These are phyloP conservation scores for Dicaeum eximium DNA, from an alignment of 2,113 vertebrate species.

Conservation along the genomic window DNA sequence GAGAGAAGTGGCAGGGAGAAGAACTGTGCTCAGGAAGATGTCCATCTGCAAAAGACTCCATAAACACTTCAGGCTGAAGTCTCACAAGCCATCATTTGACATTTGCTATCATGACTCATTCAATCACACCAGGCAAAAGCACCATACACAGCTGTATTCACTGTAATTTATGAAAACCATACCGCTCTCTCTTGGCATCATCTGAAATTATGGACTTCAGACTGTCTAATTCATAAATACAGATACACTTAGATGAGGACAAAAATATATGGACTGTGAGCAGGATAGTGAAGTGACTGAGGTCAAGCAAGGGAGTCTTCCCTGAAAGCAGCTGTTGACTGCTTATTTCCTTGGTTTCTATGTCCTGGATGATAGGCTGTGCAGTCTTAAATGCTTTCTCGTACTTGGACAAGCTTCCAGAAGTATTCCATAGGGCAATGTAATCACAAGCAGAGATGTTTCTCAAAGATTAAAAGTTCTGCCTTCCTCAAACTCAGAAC, in stretches of 20 bases:
- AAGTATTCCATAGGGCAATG: not conserved
- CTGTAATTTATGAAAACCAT: constrained; percentile 7
- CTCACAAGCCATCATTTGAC: not conserved
- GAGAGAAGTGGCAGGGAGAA: not conserved
- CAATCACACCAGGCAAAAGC: not conserved
- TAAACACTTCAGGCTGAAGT: not conserved
- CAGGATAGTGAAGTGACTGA: not conserved
- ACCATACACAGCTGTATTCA: not conserved
- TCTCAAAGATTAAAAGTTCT: not conserved
- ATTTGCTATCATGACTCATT: not conserved
- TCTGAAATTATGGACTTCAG: not conserved
- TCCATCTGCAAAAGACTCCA: not conserved
- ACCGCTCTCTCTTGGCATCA: not conserved
- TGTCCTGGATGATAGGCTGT: not conserved
- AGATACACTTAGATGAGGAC: not conserved
- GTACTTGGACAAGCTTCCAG: not conserved
- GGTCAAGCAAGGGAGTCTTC: not conserved
- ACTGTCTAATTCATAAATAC: not conserved
- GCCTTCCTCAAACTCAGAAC: not conserved
- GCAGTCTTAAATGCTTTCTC: not conserved
- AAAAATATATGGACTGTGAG: not conserved
- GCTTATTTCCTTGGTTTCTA: not conserved
- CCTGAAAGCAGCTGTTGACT: not conserved
- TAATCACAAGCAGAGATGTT: not conserved
- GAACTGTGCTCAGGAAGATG: not conserved